Evolutionary conservation across 2,113 vertebrate species (phyloP), one percentile per base, ranked within the genome.

Genomic region (Bos taurus): DNA sequence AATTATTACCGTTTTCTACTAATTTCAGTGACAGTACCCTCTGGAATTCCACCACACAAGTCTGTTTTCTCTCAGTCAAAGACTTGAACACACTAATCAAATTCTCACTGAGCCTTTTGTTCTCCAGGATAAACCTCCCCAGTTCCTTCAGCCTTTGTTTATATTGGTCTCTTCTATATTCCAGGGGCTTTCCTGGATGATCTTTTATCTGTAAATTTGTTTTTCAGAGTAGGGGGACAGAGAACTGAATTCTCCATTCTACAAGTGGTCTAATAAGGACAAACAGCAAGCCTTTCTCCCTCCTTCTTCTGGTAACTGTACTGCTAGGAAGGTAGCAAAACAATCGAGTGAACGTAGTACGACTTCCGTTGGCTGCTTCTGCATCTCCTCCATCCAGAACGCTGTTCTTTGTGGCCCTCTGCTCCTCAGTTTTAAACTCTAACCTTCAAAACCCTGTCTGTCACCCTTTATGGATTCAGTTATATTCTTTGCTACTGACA

Each of bases 21-120:
- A 52, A 87, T 52, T 88, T 89, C 15, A 36, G 17, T 78, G 21
- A 16, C 91, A 59, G 8, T 85, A 19, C 46, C 43, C 67, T 86
- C 90, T 94, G 84, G 30, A 83, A 90, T 78, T 81, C 54, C 9
- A 94, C 54, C 71, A 82, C n/a, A 89, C 71, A 62, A 87, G 26
- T 89, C 46, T 81, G 7, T 88, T 86, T 28, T 94, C n/a, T 92
- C 86, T 26, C 6, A 60, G 33, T 16, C 57, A 88, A 15, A 60
- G 60, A 96, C 94, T 95, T 90, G 40, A 94, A 92, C 94, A 95
- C 40, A 81, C 10, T 60, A 46, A 67, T 83, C 54, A 82, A 4
- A 89, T 86, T 86, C 48, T 77, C 62, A 78, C 56, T 86, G 46
- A 92, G 26, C 56, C 57, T 92, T 48, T 30, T 67, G 30, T 88